phyloP scores from a whole-genome alignment of 2,797 vertebrate genomes.

The Perdix hodgsoniae region DNA sequence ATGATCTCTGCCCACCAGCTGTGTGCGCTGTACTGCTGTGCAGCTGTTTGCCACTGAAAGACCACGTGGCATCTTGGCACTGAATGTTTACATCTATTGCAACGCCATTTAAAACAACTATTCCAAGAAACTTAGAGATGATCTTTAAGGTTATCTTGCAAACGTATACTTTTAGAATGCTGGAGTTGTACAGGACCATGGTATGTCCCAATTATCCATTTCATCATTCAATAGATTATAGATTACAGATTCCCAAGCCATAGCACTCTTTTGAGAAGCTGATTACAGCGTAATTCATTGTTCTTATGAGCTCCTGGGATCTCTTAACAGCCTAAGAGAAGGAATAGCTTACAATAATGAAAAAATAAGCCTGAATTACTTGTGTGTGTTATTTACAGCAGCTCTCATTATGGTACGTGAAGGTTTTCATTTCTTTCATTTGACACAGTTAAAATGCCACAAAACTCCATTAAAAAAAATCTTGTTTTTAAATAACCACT shows the following conservation, averaged over 20 bases:
- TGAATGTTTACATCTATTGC: background rate
- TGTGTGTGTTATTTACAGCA: background rate
- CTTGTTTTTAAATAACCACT: background rate
- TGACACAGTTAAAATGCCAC: background rate
- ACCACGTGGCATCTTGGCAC: background rate
- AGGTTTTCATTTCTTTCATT: background rate
- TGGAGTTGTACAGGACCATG: background rate
- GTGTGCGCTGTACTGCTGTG: background rate
- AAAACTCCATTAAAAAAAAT: background rate
- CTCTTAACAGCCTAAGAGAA: background rate
- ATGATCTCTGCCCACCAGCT: background rate
- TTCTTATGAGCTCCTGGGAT: slow-evolving; percentile 43
- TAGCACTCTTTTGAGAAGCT: slow-evolving; percentile 30
- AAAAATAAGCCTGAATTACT: background rate
- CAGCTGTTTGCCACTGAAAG: background rate
- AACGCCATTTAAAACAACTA: background rate
- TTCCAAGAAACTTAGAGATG: background rate
- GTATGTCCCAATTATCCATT: background rate
- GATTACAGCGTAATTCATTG: slow-evolving; percentile 33
- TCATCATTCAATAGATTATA: background rate
- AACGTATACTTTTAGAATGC: background rate
- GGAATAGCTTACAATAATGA: background rate
- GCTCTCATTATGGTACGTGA: background rate
- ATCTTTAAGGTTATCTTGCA: background rate
- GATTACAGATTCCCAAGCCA: slow-evolving; percentile 36